phyloP scores from a whole-genome alignment of 2,797 vertebrate genomes.

The Bufotes viridis region DNA sequence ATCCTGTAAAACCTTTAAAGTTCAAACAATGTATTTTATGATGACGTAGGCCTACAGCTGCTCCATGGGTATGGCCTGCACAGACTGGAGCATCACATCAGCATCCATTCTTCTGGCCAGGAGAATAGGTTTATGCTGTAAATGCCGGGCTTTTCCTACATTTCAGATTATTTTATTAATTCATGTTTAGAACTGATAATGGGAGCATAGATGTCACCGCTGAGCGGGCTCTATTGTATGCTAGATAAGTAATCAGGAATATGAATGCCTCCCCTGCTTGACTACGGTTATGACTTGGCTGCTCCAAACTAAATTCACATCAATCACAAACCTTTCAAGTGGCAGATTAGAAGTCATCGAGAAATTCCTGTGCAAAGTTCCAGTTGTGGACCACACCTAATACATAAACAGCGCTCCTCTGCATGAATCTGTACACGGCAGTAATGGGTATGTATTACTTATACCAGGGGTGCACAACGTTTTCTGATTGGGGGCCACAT shows the following conservation, averaged over 20 bases:
- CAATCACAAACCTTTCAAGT: conserved; percentile 21
- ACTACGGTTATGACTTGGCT: not conserved
- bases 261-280: not conserved
- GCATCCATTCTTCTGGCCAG: not conserved
- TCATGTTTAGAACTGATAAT: not conserved
- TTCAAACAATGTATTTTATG: too few relatives aligned
- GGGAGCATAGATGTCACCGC: not conserved
- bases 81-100: not conserved
- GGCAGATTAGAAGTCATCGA: conserved; percentile 21
- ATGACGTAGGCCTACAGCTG: not conserved
- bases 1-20: not conserved
- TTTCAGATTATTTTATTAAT: not conserved
- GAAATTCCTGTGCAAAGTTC: conserved; percentile 28
- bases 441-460: not conserved
- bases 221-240: not conserved
- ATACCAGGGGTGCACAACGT: too few relatives aligned
- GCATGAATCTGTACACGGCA: not conserved
- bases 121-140: not conserved
- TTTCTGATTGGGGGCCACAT: too few relatives aligned
- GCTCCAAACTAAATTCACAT: not conserved
- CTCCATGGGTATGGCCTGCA: too few relatives aligned
- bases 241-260: not conserved
- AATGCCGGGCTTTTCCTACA: not conserved
- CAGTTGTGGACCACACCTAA: conserved; percentile 32
- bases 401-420: conserved; percentile 24